Conservation (phyloP, 2,113 vertebrate species). For the Antigone vipio region DNA sequence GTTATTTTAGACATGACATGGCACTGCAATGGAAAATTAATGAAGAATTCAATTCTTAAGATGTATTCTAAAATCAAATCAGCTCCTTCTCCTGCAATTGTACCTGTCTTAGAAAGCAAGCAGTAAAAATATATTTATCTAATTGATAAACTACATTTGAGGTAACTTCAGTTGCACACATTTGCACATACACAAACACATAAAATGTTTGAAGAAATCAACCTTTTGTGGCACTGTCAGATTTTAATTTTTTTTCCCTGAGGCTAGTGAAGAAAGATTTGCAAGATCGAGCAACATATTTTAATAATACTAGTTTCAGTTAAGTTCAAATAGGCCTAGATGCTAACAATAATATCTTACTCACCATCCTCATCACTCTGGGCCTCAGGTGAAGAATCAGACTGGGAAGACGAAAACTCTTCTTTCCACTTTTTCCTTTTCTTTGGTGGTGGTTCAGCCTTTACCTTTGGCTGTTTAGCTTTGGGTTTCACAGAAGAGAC, state of each 20-base stretch:
- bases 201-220: neutral
- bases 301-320: neutral
- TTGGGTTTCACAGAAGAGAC: constrained; percentile 80
- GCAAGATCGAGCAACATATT: neutral
- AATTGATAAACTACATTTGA: neutral
- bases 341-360: neutral
- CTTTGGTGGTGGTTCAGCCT: constrained; percentile 95
- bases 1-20: neutral
- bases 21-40: neutral
- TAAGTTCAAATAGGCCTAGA: neutral
- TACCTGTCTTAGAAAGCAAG: neutral
- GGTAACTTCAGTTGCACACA: neutral
- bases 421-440: constrained; percentile 98
- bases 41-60: neutral
- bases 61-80: neutral
- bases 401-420: constrained; percentile 84
- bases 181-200: neutral
- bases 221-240: neutral
- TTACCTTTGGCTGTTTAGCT: constrained; percentile 87
- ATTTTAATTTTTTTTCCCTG: neutral
- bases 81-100: neutral
- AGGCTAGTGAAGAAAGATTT: neutral
- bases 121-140: neutral
- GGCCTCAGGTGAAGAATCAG: constrained; percentile 87
- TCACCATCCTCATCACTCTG: constrained; percentile 87